These are phyloP conservation scores for Drosophila recens DNA, from an alignment of 2,888 invertebrate species.

Conservation along the genomic window DNA sequence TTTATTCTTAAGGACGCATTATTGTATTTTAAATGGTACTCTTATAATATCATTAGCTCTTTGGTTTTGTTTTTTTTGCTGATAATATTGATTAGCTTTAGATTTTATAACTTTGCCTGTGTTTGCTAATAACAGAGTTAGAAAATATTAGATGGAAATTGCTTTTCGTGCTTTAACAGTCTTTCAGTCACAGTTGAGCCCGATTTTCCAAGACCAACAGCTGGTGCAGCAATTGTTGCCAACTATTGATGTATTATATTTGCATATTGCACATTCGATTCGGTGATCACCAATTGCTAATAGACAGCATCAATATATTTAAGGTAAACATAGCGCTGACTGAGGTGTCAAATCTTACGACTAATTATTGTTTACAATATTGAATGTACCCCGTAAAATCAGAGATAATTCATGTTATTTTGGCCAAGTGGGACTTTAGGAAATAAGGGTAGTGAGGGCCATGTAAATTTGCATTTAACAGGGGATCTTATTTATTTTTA, in stretches of 20 bases:
- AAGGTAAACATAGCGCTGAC: not conserved
- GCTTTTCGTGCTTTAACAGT: slow-evolving; percentile 41
- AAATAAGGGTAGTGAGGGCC: not conserved
- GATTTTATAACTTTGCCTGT: slow-evolving; percentile 14
- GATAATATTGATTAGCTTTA: slow-evolving; percentile 19
- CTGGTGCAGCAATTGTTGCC: slow-evolving; percentile 13
- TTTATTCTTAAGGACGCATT: no score
- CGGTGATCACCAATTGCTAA: not conserved
- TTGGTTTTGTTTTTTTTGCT: not conserved
- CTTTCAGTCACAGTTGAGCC: slow-evolving; percentile 46
- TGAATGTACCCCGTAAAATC: slow-evolving; percentile 3
- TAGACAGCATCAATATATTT: slow-evolving; percentile 4
- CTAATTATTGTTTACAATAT: not conserved
- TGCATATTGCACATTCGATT: slow-evolving; percentile 20
- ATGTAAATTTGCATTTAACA: not conserved
- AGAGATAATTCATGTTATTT: not conserved
- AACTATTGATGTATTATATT: not conserved
- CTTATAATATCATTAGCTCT: not conserved
- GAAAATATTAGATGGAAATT: slow-evolving; percentile 53
- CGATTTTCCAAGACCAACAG: slow-evolving; percentile 41
- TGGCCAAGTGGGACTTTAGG: not conserved
- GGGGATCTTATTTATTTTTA: slow-evolving; percentile 8
- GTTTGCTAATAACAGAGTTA: not conserved
- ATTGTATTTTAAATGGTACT: not conserved
- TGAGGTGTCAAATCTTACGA: slow-evolving; percentile 30